Evolutionary conservation across 2,113 vertebrate species (phyloP), one percentile per base, ranked within the genome.

Genomic region (Passer domesticus): DNA sequence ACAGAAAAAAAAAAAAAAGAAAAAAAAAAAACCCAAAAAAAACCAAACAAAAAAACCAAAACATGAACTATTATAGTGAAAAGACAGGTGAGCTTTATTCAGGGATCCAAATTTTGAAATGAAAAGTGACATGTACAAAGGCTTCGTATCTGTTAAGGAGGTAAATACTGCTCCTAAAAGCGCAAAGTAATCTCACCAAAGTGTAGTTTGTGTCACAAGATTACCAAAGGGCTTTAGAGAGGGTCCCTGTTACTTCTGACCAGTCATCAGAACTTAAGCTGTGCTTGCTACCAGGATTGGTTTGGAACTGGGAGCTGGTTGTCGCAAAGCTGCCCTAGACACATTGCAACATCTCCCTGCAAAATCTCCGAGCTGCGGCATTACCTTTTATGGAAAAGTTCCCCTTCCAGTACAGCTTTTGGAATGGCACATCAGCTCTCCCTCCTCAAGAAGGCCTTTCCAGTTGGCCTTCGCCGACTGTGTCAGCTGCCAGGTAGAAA

Each of bases 351-450:
- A 20, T 33, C 66, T 43, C 56, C 27, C 66, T 83, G 58, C 27
- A 85, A 52, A 92, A 58, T 66, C 53, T 92, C 68, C 0, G 3
- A 18, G 74, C 84, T 87, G 49, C 0, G 0, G 30, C 5, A 0
- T 81, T 92, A 1, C 79, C 83, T 94, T 96, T 90, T 92, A 81
- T 68, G 69, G 94, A 50, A 27, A 64, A 74, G 73, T 41, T 81
- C 35, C 22, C 58, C 68, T 77, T 79, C 72, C 35, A 20, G 68
- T 27, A 8, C 0, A 0, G 56, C 60, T 83, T 80, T 95, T 81
- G 81, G 80, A 80, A 43, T n/a, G 76, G 79, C 67, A 56, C 55
- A 58, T 23, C 69, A 72, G 49, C 52, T 43, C 63, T 94, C 52
- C 30, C 52, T 83, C 58, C 52, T 76, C 69, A 37, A 67, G 62